phyloP scores from a whole-genome alignment of 2,797 vertebrate species.

The Sylvia borin region DNA sequence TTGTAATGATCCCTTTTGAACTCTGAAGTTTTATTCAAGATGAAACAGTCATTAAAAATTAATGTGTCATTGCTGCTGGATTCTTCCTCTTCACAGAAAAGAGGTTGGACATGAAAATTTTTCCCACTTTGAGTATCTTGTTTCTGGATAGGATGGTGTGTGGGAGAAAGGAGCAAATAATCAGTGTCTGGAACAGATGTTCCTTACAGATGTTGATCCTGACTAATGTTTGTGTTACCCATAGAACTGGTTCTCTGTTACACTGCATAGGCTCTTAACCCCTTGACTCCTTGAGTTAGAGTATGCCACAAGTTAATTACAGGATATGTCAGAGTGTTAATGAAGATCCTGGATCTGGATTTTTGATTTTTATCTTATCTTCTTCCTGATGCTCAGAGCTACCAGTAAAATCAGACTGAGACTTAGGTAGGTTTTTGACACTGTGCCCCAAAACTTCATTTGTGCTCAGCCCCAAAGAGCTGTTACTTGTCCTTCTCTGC shows the following conservation, averaged over 20 bases:
- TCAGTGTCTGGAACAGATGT: background rate
- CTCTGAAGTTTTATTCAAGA: background rate
- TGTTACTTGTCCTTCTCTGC: background rate
- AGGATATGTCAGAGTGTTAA: background rate
- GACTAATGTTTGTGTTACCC: background rate
- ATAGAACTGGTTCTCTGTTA: background rate
- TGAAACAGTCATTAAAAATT: background rate
- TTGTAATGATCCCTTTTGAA: background rate
- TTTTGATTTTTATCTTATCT: background rate
- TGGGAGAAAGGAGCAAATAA: conserved; percentile 1
- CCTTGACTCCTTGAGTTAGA: background rate
- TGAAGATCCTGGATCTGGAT: background rate
- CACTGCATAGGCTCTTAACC: background rate
- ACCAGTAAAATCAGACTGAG: background rate
- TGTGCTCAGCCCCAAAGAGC: background rate
- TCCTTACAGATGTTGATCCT: background rate
- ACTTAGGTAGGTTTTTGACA: background rate
- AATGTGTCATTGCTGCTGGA: background rate
- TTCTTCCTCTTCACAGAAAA: background rate
- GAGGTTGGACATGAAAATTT: background rate
- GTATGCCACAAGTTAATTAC: background rate
- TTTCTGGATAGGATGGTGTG: background rate
- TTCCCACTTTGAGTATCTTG: background rate
- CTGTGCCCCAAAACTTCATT: background rate
- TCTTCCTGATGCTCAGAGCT: background rate